These are phyloP conservation scores for Macropis europaea DNA, from an alignment of 2,888 invertebrate genomes.

Conservation along the genomic window DNA sequence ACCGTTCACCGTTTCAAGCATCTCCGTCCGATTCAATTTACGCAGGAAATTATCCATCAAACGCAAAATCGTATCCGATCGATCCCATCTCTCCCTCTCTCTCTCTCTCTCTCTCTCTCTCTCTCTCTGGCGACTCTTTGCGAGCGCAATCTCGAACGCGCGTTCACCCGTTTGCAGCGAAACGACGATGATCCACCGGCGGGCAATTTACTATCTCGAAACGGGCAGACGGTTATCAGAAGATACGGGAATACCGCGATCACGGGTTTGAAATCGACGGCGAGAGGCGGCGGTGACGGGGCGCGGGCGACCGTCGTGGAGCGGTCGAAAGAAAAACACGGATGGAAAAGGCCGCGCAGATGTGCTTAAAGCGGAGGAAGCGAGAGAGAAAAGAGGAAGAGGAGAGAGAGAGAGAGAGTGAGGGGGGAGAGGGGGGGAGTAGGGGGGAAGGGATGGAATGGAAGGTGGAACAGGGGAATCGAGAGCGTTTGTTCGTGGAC, in stretches of 20 bases:
- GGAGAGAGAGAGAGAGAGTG: neutral
- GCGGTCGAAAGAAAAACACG: conserved; percentile 25
- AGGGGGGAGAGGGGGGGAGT: neutral
- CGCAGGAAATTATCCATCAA: no score
- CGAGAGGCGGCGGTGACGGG: neutral
- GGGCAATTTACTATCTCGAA: neutral
- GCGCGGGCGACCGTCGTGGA: neutral
- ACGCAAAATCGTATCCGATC: no score
- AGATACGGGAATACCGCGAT: conserved; percentile 26
- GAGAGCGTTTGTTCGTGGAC: conserved; percentile 61
- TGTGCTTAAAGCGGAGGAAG: conserved; percentile 20
- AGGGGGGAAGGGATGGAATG: neutral
- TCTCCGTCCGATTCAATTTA: no score
- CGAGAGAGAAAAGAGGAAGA: conserved; percentile 19
- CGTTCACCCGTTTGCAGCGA: neutral
- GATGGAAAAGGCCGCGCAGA: neutral
- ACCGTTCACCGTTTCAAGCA: no score
- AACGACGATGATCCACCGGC: neutral
- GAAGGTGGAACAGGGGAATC: conserved; percentile 43
- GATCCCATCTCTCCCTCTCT: no score
- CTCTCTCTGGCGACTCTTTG: neutral
- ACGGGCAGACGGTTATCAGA: conserved; percentile 3
- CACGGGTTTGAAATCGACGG: conserved; percentile 32
- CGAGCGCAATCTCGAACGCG: neutral
- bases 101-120: no score